phyloP scores from a whole-genome alignment of 1,140 invertebrate genomes.

The Idris sp. region DNA sequence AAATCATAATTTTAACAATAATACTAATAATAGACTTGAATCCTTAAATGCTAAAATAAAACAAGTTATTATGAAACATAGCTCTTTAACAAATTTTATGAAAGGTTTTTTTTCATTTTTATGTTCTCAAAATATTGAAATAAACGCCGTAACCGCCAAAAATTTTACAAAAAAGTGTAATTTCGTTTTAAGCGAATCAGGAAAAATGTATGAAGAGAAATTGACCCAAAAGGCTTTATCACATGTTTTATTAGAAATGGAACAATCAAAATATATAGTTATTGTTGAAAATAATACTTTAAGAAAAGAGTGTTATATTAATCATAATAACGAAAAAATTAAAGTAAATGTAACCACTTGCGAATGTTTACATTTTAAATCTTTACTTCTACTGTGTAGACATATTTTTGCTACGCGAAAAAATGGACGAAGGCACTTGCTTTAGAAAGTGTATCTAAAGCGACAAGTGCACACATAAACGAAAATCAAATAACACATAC shows the following conservation, averaged over 20 bases:
- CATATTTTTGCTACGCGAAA: too few relatives aligned
- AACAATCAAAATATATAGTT: slow-evolving; percentile 7
- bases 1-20: slow-evolving; percentile 33
- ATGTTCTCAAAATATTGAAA: not conserved
- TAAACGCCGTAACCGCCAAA: not conserved
- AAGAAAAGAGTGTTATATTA: too few relatives aligned
- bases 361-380: too few relatives aligned
- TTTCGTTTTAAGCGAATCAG: not conserved
- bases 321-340: too few relatives aligned
- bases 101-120: slow-evolving; percentile 6
- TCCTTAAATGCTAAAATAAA: slow-evolving; percentile 42
- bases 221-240: slow-evolving; percentile 21
- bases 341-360: too few relatives aligned
- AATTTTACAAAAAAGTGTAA: slow-evolving; percentile 4
- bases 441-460: too few relatives aligned
- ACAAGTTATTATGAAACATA: slow-evolving; percentile 8
- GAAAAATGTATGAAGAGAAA: not conserved
- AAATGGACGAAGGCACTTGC: too few relatives aligned
- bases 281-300: too few relatives aligned
- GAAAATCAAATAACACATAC: too few relatives aligned
- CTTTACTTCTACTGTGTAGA: too few relatives aligned
- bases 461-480: too few relatives aligned
- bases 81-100: not conserved
- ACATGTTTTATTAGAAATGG: slow-evolving; percentile 11
- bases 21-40: slow-evolving; percentile 46